Conservation (phyloP, 2,888 invertebrate genomes). For the Prosapia bicincta region DNA sequence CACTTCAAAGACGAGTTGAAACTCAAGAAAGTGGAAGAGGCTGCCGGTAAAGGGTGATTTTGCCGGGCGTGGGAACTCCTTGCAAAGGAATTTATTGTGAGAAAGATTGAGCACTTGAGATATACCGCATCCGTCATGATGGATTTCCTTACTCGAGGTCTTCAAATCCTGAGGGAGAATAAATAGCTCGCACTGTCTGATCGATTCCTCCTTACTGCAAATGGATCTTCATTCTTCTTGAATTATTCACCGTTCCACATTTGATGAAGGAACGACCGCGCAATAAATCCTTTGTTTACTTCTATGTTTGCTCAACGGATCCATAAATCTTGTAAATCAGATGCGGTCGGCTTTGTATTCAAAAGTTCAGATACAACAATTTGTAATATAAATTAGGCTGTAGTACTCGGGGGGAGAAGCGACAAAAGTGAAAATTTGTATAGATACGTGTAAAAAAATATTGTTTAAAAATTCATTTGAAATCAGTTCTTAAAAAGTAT, state of each 20-base stretch:
- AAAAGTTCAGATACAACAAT: no score
- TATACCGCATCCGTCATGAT: background rate
- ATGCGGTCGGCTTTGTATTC: no score
- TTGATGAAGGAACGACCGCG: background rate
- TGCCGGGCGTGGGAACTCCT: background rate
- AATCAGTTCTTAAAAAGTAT: no score
- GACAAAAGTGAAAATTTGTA: no score
- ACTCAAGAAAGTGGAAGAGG: background rate
- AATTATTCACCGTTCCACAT: background rate
- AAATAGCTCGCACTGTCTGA: background rate
- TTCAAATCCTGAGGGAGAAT: background rate
- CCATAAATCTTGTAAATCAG: no score
- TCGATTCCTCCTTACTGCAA: background rate
- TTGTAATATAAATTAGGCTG: no score
- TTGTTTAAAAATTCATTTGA: no score
- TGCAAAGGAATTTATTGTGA: background rate
- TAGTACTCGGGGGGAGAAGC: no score
- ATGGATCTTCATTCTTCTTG: background rate
- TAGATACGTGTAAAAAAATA: no score
- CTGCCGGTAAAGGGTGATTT: background rate
- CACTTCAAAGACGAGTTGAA: background rate
- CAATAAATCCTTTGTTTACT: background rate
- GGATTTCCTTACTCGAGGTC: background rate
- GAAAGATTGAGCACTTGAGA: background rate
- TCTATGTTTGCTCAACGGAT: no score